Conservation (phyloP, 2,888 invertebrate species). For the Horisme vitalbata region DNA sequence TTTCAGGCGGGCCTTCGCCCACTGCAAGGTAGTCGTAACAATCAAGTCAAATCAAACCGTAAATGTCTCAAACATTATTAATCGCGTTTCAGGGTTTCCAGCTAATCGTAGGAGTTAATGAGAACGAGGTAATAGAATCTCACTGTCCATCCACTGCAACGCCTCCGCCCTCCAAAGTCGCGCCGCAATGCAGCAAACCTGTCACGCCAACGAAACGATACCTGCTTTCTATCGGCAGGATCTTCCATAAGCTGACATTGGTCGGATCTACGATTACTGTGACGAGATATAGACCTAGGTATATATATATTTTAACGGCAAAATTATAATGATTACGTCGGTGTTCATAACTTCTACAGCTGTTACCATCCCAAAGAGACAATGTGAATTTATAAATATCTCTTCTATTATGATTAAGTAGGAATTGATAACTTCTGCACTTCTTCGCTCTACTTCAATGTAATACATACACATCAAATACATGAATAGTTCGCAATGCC, state of each 20-base stretch:
- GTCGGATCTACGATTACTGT: constrained; percentile 95
- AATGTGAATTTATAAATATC: too few species aligned
- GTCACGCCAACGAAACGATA: constrained; percentile 86
- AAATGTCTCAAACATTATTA: not conserved
- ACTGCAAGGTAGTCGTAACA: too few species aligned
- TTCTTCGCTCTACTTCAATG: too few species aligned
- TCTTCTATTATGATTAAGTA: too few species aligned
- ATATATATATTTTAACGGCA: constrained; percentile 26
- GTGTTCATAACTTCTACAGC: too few species aligned
- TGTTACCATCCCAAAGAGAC: too few species aligned
- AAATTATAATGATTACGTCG: not conserved
- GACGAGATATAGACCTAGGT: constrained; percentile 97
- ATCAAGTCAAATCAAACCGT: too few species aligned
- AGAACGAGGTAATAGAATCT: constrained; percentile 68
- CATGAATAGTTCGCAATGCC: too few species aligned
- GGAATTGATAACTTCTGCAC: too few species aligned
- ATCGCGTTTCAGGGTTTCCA: constrained; percentile 88
- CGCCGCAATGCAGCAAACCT: constrained; percentile 70
- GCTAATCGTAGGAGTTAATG: constrained; percentile 85
- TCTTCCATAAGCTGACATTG: constrained; percentile 95
- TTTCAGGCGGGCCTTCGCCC: too few species aligned
- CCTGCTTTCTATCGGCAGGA: constrained; percentile 95
- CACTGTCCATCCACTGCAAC: constrained; percentile 66
- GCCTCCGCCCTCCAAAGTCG: constrained; percentile 73
- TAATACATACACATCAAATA: too few species aligned